Percentiles rank a stretch among this genome's conserved stretches.
These are phyloP conservation scores for Ditula angustiorana DNA, from an alignment of 2,888 invertebrate species.

Conservation along the genomic window DNA sequence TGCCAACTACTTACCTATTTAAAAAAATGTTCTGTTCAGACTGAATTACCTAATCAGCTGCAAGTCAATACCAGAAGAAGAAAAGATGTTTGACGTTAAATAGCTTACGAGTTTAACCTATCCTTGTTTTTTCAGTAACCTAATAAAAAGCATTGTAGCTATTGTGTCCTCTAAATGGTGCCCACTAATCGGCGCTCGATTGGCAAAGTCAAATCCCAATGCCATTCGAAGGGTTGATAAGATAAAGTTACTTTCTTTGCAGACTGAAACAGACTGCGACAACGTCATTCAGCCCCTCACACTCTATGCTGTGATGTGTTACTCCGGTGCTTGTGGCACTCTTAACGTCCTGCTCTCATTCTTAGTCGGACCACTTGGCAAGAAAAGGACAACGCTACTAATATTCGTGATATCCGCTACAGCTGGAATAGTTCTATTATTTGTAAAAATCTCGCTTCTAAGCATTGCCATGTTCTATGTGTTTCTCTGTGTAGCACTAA, in stretches of 20 bases:
- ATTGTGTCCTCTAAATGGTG: no score
- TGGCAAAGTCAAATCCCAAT: no score
- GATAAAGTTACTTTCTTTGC: constrained; percentile 41
- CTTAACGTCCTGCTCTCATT: constrained; percentile 64
- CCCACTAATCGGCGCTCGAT: no score
- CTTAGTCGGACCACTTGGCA: constrained; percentile 63
- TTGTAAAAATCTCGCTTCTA: constrained; percentile 61
- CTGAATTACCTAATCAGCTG: no score
- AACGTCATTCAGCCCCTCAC: constrained; percentile 61
- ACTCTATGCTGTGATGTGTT: constrained; percentile 69
- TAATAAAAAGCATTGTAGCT: no score
- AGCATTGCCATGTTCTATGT: constrained; percentile 68
- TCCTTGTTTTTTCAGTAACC: no score
- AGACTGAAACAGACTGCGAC: constrained; percentile 62
- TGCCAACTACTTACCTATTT: no score
- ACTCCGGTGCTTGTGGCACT: constrained; percentile 59
- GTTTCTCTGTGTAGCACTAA: constrained; percentile 67
- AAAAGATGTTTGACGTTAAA: no score
- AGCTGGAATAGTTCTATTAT: constrained; percentile 60
- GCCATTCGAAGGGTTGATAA: no score
- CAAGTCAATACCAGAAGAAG: no score
- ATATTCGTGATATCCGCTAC: constrained; percentile 57
- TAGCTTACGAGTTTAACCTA: no score
- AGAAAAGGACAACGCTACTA: constrained; percentile 60
- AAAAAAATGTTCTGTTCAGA: no score